phyloP scores from a whole-genome alignment of 92 coral and sea anemone species.

The Bergia sp. region DNA sequence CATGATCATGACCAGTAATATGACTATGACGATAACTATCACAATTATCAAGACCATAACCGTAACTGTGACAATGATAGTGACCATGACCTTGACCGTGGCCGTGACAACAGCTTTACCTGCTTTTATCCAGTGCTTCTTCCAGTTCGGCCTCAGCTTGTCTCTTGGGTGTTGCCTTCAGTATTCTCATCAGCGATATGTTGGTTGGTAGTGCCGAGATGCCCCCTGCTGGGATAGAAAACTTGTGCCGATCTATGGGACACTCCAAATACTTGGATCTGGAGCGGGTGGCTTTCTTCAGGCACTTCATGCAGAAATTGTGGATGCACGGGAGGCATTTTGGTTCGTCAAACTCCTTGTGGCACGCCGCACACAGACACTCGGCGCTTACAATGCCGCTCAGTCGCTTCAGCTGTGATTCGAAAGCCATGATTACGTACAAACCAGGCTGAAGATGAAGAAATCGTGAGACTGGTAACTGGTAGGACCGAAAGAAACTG shows the following conservation, averaged over 20 bases:
- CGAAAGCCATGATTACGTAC: background rate
- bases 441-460: background rate
- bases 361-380: background rate
- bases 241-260: constrained; percentile 18
- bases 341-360: constrained; percentile 14
- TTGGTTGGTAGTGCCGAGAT: constrained; percentile 10
- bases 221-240: background rate
- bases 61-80: background rate
- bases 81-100: background rate
- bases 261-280: constrained; percentile 15
- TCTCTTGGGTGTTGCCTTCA: constrained; percentile 9
- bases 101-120: background rate
- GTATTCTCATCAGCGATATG: constrained; percentile 5
- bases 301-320: constrained; percentile 10
- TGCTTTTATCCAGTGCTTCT: constrained; percentile 12
- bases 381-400: constrained; percentile 4
- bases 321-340: constrained; percentile 7
- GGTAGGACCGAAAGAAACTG: background rate
- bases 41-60: background rate
- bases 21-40: too few species aligned
- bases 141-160: constrained; percentile 11
- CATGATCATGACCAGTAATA: too few species aligned
- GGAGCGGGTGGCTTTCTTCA: constrained; percentile 14
- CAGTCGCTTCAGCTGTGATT: constrained; percentile 11
- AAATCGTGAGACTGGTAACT: background rate